A percentile compares a stretch with the other conserved stretches of the same genome.
These are phyloP conservation scores for Reticulitermes speratus DNA, from an alignment of 1,140 invertebrate genomes.

Conservation along the genomic window DNA sequence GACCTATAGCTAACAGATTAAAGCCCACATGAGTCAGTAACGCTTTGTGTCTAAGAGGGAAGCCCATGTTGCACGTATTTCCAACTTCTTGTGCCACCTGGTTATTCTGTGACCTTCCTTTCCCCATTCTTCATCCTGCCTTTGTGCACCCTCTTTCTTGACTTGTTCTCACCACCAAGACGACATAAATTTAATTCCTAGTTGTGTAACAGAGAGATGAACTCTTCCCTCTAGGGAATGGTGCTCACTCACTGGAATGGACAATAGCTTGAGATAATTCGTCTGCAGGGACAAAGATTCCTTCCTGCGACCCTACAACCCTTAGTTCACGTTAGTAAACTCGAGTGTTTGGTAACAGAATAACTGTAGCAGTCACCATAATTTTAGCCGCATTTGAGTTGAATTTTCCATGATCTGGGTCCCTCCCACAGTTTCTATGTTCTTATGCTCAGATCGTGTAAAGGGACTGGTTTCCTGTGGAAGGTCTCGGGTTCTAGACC, in stretches of 20 bases:
- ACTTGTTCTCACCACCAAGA: slow-evolving; percentile 17
- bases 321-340: background rate
- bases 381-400: background rate
- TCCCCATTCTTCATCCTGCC: background rate
- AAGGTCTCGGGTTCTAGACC: too few species aligned
- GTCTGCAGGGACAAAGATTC: slow-evolving; percentile 6
- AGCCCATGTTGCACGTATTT: too few species aligned
- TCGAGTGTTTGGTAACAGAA: background rate
- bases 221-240: background rate
- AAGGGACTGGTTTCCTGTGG: too few species aligned
- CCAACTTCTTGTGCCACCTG: background rate
- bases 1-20: too few species aligned
- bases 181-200: background rate
- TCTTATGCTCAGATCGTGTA: too few species aligned
- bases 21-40: too few species aligned
- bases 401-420: background rate
- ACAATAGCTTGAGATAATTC: slow-evolving; percentile 10
- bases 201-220: background rate
- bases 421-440: too few species aligned
- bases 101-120: background rate
- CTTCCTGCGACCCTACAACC: background rate
- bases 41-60: too few species aligned
- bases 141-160: slow-evolving; percentile 3
- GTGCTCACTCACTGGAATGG: background rate
- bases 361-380: background rate